Evolutionary conservation across 2,888 invertebrate genomes (phyloP), one percentile per base, ranked within the genome.

Genomic region (Frankliniella fusca): DNA sequence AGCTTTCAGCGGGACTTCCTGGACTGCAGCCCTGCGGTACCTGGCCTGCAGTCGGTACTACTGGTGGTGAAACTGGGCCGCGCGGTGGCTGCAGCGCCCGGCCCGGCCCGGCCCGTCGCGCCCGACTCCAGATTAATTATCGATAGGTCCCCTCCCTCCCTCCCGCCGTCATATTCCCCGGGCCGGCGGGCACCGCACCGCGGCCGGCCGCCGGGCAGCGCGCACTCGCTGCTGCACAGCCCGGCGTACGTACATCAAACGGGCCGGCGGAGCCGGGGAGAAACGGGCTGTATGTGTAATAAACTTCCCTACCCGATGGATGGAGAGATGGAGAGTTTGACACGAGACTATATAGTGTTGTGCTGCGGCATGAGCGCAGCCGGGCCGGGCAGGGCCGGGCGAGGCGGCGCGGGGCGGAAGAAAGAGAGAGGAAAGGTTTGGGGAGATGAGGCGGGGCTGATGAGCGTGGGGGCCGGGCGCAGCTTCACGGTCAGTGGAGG

Each of bases 281-380:
- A 15, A 54, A 15, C 54, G 54, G 20, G 54, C 0, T 15, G 20
- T 20, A 54, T 5, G 27, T 27, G 70, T 23, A 76, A 12, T 76
- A 76, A 76, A 27, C 70, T 76, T 76, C 70, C 70, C 23, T 76
- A 76, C 70, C 70, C 70, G 70, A 76, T 27, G 70, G 70, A 76
- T 12, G 27, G 23, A 70, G 11, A 70, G 20, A 20, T 15, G 54
- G 54, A 54, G 54, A 54, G 54, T 54, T 54, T 54, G 54, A 54
- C 54, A 54, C 54, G 15, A 20, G 54, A 54, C 12, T 54, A 54
- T 54, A 54, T 54, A 54, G 18, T 54, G 54, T 20, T 38, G 38
- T 38, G 38, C 38, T 38, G 38, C 54, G 15, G 20, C 54, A 11
- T 11, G 54, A 54, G 54, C 54, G 54, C 12, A 15, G 54, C 54